These are phyloP conservation scores for Colletes collaris DNA, from an alignment of 2,888 invertebrate genomes.

Conservation along the genomic window DNA sequence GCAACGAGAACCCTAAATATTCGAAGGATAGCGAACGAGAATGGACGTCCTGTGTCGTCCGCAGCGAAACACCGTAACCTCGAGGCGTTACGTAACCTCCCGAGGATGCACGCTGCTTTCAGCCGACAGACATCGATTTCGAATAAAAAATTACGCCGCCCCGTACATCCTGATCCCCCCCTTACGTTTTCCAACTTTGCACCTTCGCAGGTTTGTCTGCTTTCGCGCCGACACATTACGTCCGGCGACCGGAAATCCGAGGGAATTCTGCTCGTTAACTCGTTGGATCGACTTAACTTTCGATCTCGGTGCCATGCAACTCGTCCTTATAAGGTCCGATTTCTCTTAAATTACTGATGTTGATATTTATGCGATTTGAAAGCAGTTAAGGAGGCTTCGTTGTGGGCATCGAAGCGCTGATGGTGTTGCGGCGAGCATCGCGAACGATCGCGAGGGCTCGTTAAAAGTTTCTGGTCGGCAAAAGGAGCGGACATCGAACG, in stretches of 20 bases:
- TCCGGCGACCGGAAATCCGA: background rate
- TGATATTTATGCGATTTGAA: too few relatives aligned
- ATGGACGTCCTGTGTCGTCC: background rate
- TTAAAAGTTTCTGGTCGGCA: too few relatives aligned
- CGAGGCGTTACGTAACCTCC: conserved; percentile 12
- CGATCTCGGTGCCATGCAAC: too few relatives aligned
- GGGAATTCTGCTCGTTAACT: conserved; percentile 1
- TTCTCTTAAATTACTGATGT: too few relatives aligned
- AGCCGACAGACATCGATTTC: conserved; percentile 8
- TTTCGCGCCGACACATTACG: background rate
- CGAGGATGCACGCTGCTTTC: background rate
- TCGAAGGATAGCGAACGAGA: background rate
- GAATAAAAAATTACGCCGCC: conserved; percentile 11
- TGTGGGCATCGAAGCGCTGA: too few relatives aligned
- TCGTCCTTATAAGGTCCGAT: too few relatives aligned
- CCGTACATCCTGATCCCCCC: conserved; percentile 20
- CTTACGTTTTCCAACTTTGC: background rate
- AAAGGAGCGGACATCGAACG: background rate
- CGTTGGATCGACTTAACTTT: too few relatives aligned
- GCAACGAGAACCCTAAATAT: conserved; percentile 28
- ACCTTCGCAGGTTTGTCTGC: background rate
- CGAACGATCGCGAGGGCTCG: too few relatives aligned
- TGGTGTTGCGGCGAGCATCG: too few relatives aligned
- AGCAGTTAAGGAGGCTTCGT: too few relatives aligned
- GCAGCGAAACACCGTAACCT: background rate